phyloP scores from a whole-genome alignment of 1,140 invertebrate species.

The Platyura marginata region DNA sequence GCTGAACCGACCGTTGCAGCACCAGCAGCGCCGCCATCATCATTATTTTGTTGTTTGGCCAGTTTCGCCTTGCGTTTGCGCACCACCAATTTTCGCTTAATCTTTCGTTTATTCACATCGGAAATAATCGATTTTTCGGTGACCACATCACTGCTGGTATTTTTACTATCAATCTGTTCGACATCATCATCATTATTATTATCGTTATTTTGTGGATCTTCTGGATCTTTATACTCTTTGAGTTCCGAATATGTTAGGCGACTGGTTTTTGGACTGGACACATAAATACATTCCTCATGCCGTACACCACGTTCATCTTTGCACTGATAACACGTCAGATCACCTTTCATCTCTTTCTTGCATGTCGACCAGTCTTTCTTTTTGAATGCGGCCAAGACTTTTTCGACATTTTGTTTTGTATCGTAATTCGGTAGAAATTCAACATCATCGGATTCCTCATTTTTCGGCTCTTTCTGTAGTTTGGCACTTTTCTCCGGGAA shows the following conservation, averaged over 20 bases:
- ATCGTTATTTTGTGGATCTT: not conserved
- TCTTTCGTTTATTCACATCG: not conserved
- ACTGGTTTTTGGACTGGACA: conserved; percentile 23
- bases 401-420: conserved; percentile 36
- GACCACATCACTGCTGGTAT: not conserved
- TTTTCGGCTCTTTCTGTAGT: conserved; percentile 4
- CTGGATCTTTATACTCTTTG: not conserved
- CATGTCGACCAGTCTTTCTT: conserved; percentile 48
- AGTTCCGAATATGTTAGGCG: not conserved
- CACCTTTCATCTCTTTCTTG: conserved; percentile 44
- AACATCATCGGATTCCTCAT: not conserved
- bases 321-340: conserved; percentile 57
- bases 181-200: not conserved
- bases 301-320: conserved; percentile 40
- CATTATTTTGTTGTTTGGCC: not conserved
- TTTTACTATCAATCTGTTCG: not conserved
- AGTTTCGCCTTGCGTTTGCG: not conserved
- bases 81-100: not conserved
- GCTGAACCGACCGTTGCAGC: not conserved
- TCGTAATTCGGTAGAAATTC: conserved; percentile 5
- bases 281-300: conserved; percentile 57
- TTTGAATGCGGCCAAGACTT: conserved; percentile 44
- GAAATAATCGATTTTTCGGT: not conserved
- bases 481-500: conserved; percentile 28
- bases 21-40: not conserved